phyloP scores from a whole-genome alignment of 2,888 invertebrate species.

The Chrysotoxum bicinctum region DNA sequence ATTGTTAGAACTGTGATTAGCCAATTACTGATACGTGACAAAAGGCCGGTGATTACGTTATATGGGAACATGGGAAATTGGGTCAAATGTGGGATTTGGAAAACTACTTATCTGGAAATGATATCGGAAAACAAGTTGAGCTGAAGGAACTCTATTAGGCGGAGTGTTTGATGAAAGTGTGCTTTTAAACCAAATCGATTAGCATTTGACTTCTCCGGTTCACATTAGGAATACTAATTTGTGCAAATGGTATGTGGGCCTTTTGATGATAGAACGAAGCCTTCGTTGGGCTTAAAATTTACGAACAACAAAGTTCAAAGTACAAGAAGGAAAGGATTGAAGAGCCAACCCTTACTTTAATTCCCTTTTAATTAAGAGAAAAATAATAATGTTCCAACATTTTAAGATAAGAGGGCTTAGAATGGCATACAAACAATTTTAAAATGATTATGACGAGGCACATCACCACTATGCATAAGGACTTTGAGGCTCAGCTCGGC shows the following conservation, averaged over 20 bases:
- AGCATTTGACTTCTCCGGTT: slow-evolving; percentile 51
- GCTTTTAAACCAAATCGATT: slow-evolving; percentile 51
- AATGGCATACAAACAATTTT: no score
- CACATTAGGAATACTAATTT: slow-evolving; percentile 13
- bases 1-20: slow-evolving; percentile 49
- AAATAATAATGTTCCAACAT: neutral
- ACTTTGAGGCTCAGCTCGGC: no score
- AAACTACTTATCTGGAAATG: slow-evolving; percentile 56
- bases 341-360: neutral
- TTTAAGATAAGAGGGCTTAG: no score
- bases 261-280: neutral
- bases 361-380: neutral
- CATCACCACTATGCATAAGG: no score
- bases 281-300: neutral
- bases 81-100: slow-evolving; percentile 42
- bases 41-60: slow-evolving; percentile 41
- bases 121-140: slow-evolving; percentile 54
- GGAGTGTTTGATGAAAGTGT: slow-evolving; percentile 7
- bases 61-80: slow-evolving; percentile 36
- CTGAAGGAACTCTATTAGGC: neutral
- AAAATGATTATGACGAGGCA: no score
- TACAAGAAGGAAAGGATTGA: neutral
- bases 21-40: slow-evolving; percentile 70
- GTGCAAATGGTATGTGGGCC: neutral
- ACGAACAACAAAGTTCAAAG: neutral